phyloP scores from a whole-genome alignment of 2,888 invertebrate species.

The Escarpia spicata region DNA sequence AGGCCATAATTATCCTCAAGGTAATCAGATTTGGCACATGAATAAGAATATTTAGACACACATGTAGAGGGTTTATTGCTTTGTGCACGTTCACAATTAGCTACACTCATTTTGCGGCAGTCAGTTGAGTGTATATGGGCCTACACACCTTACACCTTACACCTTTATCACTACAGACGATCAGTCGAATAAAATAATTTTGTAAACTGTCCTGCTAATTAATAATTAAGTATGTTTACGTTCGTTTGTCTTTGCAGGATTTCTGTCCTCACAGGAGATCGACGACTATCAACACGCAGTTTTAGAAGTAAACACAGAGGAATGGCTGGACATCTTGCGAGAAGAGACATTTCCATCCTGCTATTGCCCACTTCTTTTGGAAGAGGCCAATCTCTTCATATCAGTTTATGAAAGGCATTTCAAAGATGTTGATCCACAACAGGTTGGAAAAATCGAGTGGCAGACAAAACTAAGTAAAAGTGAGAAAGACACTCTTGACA shows the following conservation, averaged over 20 bases:
- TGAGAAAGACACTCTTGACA: conserved; percentile 40
- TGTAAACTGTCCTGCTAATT: no score
- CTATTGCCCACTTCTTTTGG: conserved; percentile 45
- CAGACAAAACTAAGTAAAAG: conserved; percentile 34
- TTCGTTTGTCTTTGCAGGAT: conserved; percentile 42
- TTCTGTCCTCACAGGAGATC: conserved; percentile 46
- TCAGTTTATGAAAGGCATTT: conserved; percentile 47
- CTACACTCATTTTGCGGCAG: no score
- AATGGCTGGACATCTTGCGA: conserved; percentile 48
- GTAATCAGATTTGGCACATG: no score
- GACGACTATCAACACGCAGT: conserved; percentile 49
- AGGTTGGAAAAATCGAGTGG: conserved; percentile 41
- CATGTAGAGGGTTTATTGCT: no score
- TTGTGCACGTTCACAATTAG: no score
- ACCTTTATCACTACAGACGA: no score
- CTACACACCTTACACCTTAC: no score
- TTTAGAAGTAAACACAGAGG: conserved; percentile 52
- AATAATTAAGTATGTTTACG: background rate
- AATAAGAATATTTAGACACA: no score
- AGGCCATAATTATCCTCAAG: no score
- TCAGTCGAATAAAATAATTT: no score
- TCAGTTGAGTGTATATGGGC: no score
- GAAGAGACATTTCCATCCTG: conserved; percentile 51
- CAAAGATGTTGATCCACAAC: conserved; percentile 34
- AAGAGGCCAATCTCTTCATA: conserved; percentile 49